Evolutionary conservation across 2,113 vertebrate species (phyloP).

Genomic region (Ifrita kowaldi): DNA sequence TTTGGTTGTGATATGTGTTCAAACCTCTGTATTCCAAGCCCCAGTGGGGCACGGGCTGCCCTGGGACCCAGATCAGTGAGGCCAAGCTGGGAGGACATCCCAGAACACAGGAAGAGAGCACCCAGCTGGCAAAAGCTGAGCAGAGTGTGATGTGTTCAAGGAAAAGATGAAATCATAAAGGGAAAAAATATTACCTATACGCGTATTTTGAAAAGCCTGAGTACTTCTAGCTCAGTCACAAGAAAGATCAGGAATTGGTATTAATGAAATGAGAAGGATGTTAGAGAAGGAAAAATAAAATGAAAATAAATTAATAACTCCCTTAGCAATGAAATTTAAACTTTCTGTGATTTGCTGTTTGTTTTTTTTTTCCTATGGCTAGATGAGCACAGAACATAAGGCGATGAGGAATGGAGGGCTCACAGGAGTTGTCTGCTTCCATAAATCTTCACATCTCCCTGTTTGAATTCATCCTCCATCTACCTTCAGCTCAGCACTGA

Average conservation of each 20-base stretch:
- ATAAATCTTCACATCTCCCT: neutral
- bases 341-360: neutral
- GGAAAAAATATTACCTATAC: neutral
- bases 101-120: neutral
- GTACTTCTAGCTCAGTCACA: neutral
- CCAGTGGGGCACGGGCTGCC: neutral
- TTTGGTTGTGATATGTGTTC: neutral
- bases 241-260: neutral
- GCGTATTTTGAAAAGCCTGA: neutral
- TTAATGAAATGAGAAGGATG: conserved; percentile 11
- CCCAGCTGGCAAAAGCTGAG: neutral
- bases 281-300: neutral
- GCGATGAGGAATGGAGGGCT: neutral
- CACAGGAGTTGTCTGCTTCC: neutral
- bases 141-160: fast-evolving
- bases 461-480: neutral
- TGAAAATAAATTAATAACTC: neutral
- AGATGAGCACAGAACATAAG: neutral
- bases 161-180: neutral
- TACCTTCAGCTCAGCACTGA: neutral
- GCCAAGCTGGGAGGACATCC: neutral
- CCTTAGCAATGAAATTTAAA: neutral
- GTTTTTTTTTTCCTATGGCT: neutral
- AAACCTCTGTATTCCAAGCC: neutral
- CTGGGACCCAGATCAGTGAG: fast-evolving